Conservation (phyloP, 2,797 vertebrate species). For the Falco naumanni region DNA sequence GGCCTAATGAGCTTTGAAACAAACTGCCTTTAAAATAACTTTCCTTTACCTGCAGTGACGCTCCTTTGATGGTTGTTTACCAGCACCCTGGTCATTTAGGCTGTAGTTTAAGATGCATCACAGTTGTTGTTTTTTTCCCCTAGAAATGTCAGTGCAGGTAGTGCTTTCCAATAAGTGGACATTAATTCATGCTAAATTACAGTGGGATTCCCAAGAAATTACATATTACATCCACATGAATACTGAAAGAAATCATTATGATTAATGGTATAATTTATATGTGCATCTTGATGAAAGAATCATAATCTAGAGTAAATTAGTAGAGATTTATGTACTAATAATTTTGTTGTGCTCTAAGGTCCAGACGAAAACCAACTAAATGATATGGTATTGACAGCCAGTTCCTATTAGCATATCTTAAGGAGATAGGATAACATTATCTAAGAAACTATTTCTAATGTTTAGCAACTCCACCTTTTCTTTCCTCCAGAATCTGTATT, state of each 20-base stretch:
- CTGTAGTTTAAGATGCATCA: constrained; percentile 30
- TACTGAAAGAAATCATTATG: constrained; percentile 66
- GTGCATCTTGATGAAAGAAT: constrained; percentile 70
- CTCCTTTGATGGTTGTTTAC: constrained; percentile 37
- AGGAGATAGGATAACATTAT: neutral
- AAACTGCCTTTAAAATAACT: constrained; percentile 53
- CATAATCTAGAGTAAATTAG: constrained; percentile 69
- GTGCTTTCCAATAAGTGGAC: constrained; percentile 63
- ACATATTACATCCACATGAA: constrained; percentile 53
- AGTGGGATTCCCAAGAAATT: constrained; percentile 68
- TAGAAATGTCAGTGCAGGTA: constrained; percentile 33
- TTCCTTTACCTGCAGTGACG: neutral
- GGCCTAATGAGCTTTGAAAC: constrained; percentile 35
- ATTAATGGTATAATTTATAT: constrained; percentile 72
- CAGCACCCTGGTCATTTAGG: constrained; percentile 28
- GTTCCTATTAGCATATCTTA: constrained; percentile 34
- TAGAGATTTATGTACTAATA: constrained; percentile 72
- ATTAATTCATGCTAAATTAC: constrained; percentile 74
- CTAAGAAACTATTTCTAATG: constrained; percentile 3
- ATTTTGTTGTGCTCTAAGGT: constrained; percentile 65
- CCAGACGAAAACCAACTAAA: constrained; percentile 49
- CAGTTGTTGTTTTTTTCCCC: neutral
- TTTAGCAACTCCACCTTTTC: neutral
- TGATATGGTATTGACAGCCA: constrained; percentile 58
- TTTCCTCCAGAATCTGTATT: neutral